Evolutionary conservation across 2,888 invertebrate genomes (phyloP).

Genomic region (Chironomus riparius): DNA sequence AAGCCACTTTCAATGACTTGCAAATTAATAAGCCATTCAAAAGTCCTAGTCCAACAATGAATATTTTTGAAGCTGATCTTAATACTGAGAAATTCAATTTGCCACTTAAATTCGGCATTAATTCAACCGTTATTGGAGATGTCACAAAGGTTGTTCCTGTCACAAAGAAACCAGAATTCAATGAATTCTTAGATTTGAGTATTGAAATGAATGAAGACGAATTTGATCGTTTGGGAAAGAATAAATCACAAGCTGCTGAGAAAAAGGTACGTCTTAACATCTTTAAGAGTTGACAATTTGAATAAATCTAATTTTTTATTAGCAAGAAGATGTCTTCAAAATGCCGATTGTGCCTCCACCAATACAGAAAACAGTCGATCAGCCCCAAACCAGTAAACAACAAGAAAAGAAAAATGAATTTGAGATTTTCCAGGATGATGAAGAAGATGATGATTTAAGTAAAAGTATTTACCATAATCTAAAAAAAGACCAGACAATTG

Average conservation of each 20-base stretch:
- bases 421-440: constrained; percentile 27
- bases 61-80: constrained; percentile 8
- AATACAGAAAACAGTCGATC: neutral
- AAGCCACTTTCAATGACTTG: neutral
- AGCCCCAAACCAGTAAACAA: neutral
- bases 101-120: neutral
- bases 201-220: constrained; percentile 2
- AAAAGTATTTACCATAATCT: constrained; percentile 35
- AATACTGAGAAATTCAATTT: constrained; percentile 7
- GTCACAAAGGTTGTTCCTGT: neutral
- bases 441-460: constrained; percentile 30
- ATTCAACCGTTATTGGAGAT: constrained; percentile 4
- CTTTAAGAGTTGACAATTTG: too few species aligned
- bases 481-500: constrained; percentile 53
- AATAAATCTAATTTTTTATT: neutral
- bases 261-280: neutral
- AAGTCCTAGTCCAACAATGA: neutral
- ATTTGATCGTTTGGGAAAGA: neutral
- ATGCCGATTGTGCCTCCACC: neutral
- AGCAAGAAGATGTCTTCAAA: neutral
- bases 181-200: neutral
- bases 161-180: neutral
- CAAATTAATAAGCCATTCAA: neutral
- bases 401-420: constrained; percentile 1
- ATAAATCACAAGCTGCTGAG: neutral